These are phyloP conservation scores for Chloroceryle aenea DNA, from an alignment of 2,113 vertebrate species.

Conservation along the genomic window DNA sequence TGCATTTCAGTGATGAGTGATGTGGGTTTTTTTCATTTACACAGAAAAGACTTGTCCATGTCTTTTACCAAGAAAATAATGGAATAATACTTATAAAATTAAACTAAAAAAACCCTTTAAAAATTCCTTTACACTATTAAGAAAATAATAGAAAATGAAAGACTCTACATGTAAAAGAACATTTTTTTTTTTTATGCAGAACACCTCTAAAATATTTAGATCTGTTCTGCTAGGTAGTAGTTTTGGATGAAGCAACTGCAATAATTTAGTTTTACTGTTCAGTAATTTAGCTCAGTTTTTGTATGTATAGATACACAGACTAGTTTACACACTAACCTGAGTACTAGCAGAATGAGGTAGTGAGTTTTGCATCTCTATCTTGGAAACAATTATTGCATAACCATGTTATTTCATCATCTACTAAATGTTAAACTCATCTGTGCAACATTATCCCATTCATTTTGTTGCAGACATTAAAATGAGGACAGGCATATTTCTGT, in stretches of 20 bases:
- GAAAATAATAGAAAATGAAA: neutral
- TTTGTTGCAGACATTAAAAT: conserved; percentile 10
- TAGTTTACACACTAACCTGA: neutral
- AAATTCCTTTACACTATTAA: neutral
- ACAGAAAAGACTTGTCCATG: neutral
- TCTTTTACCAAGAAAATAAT: neutral
- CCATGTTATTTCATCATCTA: conserved; percentile 5
- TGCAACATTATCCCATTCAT: conserved; percentile 7
- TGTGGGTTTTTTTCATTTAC: neutral
- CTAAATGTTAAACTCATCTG: conserved; percentile 24
- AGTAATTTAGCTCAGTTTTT: neutral
- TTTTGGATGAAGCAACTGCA: neutral
- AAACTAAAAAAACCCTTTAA: neutral
- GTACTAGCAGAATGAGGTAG: neutral
- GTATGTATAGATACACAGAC: neutral
- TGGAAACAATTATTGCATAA: conserved; percentile 2
- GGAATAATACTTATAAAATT: neutral
- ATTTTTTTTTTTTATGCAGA: neutral
- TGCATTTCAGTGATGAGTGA: neutral
- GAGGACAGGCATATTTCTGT: neutral
- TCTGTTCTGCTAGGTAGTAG: neutral
- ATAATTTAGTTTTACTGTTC: neutral
- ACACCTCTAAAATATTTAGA: neutral
- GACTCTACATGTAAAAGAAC: neutral
- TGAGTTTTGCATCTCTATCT: neutral